Evolutionary conservation across 2,888 invertebrate genomes (phyloP), one percentile per base, ranked within the genome.

Genomic region (Hesperia comma): DNA sequence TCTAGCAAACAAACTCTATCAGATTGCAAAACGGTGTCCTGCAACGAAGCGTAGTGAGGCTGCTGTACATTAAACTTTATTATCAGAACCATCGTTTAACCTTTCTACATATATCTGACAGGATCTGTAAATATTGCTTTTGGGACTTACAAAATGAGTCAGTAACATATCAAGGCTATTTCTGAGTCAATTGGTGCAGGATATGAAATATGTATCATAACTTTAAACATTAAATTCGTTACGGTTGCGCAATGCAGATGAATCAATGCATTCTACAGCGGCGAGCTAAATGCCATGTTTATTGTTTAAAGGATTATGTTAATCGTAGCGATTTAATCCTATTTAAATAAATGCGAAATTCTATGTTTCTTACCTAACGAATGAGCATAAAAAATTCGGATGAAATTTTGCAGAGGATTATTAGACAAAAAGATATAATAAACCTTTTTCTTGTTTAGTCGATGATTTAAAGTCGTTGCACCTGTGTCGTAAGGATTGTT

Each of bases 41-140:
- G 8, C 8, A 37, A 8, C 2, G 37, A 37, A 12, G 8, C 37
- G 37, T 1, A 12, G 12, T 37, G 37, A 12, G 10, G 37, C 8
- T 37, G 37, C 37, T 37, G 8, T 37, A 37, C 12, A 37, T 12
- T 12, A 12, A 37, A 37, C 46, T 46, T 46, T 8, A 51, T 14
- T 51, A 51, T 51, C 51, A 32, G 53, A 32, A 15, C 4, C 33
- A 33, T 54, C 32, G 17, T 54, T 54, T 54, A 33, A 54, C 54
- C 54, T 54, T 54, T 54, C 54, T 54, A n/a, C 33, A 54, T 54
- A n/a, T 54, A 54, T 54, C 54, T 54, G 33, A 54, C 32, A 33
- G 54, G 32, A 33, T 54, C 54, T n/a, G 54, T 54, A 54, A 54
- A 54, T 33, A 54, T 33, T 54, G 26, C 14, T 6, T 2, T 26